Base-by-base conservation (phyloP, 2,113 vertebrate genomes). In the Pipa parva region DNA sequence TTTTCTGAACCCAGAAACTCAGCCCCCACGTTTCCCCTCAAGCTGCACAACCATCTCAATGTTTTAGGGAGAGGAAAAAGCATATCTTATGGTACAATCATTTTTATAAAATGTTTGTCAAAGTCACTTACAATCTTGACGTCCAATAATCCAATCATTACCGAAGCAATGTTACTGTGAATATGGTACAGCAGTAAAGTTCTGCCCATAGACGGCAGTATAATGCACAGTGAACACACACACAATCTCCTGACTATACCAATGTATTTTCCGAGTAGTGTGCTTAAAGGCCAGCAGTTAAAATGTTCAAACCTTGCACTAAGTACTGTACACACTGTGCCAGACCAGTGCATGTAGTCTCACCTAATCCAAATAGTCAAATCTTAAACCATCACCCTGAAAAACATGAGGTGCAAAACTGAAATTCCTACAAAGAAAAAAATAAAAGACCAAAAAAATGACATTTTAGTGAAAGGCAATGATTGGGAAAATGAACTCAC, bases 381-480 rank as follows among this genome's bases (percentile, higher is more conserved):
- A n/a, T n/a, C n/a, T n/a, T n/a, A n/a, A n/a, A n/a, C n/a, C n/a
- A n/a, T 46, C 7, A 1, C 25, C 61, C n/a, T 5, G 66, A 33
- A n/a, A 0, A 42, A 42, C 37, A 46, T 2, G n/a, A 42, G 39
- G 63, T 64, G 63, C 63, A 64, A 64, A 63, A 31, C 46, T 33
- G 22, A 15, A 61, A 36, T 10, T 18, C 29, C 49, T 37, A 18
- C 37, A 58, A 12, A 55, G 54, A 37, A 26, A 55, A 45, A 22
- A 55, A 42, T 55, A 6, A 31, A 26, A 26, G 9, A 12, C 33
- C 27, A 59, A 33, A 46, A 51, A 26, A 26, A 6, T 8, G n/a
- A 29, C 39, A 31, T 10, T 10, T 28, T 1, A 27, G 54, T 57
- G 64, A 51, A 46, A 48, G 29, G 55, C 39, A 50, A 59, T 64